Evolutionary conservation across 2,113 vertebrate genomes (phyloP).

Genomic region (Anser brachyrhynchus): DNA sequence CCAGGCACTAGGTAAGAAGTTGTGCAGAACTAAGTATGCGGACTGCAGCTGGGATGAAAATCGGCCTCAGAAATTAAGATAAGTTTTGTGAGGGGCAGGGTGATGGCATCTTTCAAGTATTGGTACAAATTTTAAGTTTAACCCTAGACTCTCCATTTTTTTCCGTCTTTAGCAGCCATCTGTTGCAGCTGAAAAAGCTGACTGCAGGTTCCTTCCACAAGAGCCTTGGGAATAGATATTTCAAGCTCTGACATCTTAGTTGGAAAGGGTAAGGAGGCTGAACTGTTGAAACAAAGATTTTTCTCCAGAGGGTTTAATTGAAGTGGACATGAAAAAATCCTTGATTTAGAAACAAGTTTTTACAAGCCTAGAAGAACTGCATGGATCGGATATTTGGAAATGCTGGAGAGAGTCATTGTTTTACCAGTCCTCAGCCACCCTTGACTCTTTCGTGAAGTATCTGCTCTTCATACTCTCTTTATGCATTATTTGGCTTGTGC

Average conservation of each 20-base stretch:
- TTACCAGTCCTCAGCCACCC: not conserved
- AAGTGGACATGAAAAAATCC: not conserved
- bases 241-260: not conserved
- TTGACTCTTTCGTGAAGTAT: not conserved
- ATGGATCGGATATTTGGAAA: not conserved
- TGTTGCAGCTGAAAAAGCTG: not conserved
- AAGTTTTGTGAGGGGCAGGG: not conserved
- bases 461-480: not conserved
- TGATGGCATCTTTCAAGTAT: not conserved
- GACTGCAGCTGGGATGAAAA: not conserved
- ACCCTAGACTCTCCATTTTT: not conserved
- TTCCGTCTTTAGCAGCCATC: not conserved
- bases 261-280: not conserved
- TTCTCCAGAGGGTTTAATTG: not conserved
- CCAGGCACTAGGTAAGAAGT: not conserved
- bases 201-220: not conserved
- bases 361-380: not conserved
- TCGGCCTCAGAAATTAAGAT: not conserved
- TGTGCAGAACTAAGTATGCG: not conserved
- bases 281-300: not conserved
- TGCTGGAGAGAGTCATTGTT: not conserved
- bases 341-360: not conserved
- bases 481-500: not conserved
- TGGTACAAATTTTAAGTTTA: not conserved
- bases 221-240: not conserved